These are phyloP conservation scores for Oncorhynchus masou DNA, from an alignment of 2,113 vertebrate species.

Conservation along the genomic window DNA sequence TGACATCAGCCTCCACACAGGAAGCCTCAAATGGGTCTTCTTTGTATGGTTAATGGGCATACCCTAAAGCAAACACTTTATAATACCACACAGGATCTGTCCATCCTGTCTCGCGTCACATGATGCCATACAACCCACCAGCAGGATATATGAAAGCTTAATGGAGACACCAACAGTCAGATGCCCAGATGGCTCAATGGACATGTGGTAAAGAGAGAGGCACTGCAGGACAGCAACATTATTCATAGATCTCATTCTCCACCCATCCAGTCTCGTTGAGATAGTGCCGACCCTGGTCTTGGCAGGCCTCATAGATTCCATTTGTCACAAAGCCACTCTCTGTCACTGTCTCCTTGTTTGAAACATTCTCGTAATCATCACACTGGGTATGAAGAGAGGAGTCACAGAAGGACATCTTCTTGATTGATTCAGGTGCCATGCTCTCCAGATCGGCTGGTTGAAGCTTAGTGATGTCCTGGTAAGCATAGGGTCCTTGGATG, in stretches of 20 bases:
- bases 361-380: conserved; percentile 75
- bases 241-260: conserved; percentile 96
- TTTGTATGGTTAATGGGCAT: neutral
- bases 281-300: conserved; percentile 44
- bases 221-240: conserved; percentile 36
- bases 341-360: conserved; percentile 64
- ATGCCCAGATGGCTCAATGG: neutral
- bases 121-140: conserved; percentile 2
- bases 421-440: conserved; percentile 58
- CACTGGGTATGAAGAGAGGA: conserved; percentile 51
- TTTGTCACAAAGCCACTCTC: conserved; percentile 90
- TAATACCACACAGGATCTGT: conserved; percentile 13
- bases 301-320: conserved; percentile 87
- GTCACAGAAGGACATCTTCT: conserved; percentile 68
- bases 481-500: conserved; percentile 78
- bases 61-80: neutral
- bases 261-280: conserved; percentile 83
- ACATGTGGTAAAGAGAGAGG: neutral
- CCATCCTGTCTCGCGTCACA: conserved; percentile 25
- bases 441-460: conserved; percentile 68
- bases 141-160: neutral
- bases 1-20: conserved; percentile 63
- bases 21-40: conserved; percentile 44
- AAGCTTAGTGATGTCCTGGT: conserved; percentile 74
- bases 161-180: conserved; percentile 3